Percentiles rank a stretch among this genome's conserved stretches.
Evolutionary conservation across 2,113 vertebrate species (phyloP).

Genomic region (Illadopsis cleaveri): DNA sequence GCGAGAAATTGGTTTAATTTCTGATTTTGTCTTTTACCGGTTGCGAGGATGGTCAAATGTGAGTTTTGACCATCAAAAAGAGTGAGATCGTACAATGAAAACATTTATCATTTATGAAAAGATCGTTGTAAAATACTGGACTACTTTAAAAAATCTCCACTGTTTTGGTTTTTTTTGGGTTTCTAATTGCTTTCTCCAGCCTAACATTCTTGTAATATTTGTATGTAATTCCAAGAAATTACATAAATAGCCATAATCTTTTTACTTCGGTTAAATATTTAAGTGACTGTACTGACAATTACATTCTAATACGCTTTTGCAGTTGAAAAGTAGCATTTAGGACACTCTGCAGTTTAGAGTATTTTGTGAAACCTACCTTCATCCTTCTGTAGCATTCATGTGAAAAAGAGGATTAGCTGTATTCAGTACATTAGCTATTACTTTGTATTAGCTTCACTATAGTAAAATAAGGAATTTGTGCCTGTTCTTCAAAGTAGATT

Average conservation of each 20-base stretch:
- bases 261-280: neutral
- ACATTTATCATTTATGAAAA: neutral
- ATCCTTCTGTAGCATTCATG: neutral
- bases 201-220: neutral
- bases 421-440: neutral
- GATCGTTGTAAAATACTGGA: neutral
- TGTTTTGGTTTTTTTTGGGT: neutral
- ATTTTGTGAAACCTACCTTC: neutral
- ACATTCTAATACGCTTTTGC: neutral
- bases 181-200: neutral
- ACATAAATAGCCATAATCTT: neutral
- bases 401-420: neutral
- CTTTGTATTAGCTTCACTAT: neutral
- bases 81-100: fast-evolving
- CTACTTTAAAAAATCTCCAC: neutral
- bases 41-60: neutral
- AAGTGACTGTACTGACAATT: neutral
- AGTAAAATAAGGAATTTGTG: neutral
- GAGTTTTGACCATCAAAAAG: neutral
- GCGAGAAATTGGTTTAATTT: neutral
- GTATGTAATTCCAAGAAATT: neutral
- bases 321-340: neutral
- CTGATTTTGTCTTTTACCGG: neutral
- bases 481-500: neutral
- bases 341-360: neutral